Conservation (phyloP, 2,888 invertebrate species). For the Periphyllus acericola region DNA sequence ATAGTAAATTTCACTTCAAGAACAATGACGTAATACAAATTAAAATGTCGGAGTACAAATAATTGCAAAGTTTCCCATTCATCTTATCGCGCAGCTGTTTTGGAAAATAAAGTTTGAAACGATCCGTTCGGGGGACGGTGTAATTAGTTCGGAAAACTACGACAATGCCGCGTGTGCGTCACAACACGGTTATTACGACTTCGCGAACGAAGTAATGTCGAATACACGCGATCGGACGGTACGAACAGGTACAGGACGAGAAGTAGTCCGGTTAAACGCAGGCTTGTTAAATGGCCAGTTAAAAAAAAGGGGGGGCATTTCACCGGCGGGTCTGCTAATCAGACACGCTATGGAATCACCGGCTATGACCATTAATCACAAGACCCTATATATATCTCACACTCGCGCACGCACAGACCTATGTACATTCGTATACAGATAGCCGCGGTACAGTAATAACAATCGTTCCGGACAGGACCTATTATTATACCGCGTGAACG, state of each 20-base stretch:
- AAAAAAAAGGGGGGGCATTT: neutral
- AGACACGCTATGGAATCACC: neutral
- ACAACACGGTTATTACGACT: too few relatives aligned
- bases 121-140: too few relatives aligned
- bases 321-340: neutral
- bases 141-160: too few relatives aligned
- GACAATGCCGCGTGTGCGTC: too few relatives aligned
- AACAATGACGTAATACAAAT: too few relatives aligned
- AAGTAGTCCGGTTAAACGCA: neutral
- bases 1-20: too few relatives aligned
- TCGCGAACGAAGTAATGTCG: neutral
- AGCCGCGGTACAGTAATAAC: slow-evolving; percentile 27
- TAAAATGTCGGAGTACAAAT: too few relatives aligned
- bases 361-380: slow-evolving; percentile 22
- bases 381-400: slow-evolving; percentile 1
- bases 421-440: slow-evolving; percentile 8
- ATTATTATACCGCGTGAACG: slow-evolving; percentile 19
- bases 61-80: too few relatives aligned
- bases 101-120: too few relatives aligned
- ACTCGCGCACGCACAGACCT: neutral
- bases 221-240: neutral
- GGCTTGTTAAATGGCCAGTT: neutral
- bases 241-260: neutral
- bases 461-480: neutral
- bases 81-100: too few relatives aligned